Base-by-base conservation (phyloP, 92 coral and sea anemone genomes). In the Diadumene lineata region DNA sequence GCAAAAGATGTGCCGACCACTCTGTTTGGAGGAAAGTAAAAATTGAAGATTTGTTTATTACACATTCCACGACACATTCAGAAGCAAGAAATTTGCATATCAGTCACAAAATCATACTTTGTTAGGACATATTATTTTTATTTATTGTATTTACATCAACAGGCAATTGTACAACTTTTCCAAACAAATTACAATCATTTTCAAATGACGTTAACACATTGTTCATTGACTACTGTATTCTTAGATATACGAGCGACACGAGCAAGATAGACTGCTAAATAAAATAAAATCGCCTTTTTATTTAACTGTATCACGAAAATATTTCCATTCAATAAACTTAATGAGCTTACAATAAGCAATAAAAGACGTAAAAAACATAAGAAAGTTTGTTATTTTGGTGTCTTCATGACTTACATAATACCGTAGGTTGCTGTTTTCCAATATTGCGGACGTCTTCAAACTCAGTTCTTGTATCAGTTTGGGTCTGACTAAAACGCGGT, bases 331-430 rank as follows among this genome's bases (percentile, higher is more conserved):
- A 64, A 31, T 64, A 64, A 34, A 34, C 66, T 61, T 61, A 61
- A 61, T 9, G 29, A 64, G 69, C 69, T 64, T 64, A 64, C 43
- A 64, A 64, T 4, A 29, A 64, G 69, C 32, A 64, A 64, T n/a
- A 64, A 64, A 64, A 26, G 69, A 64, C 15, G 69, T 64, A 25
- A 64, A 64, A 29, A 64, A 29, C 69, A 64, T 25, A 64, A 64
- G 43, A 25, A 64, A 64, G 69, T 64, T 64, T 38, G 69, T 29
- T 64, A 64, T 26, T 25, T 26, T 26, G 34, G 11, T 64, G 69
- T 64, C 69, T 64, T 64, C 69, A 64, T 64, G 43, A 64, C 69
- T 64, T 64, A 64, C 69, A 64, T 64, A 64, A 64, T 64, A 64
- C 43, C 18, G 69, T 64, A 64, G 69, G 69, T 64, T 64, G 69